These are phyloP conservation scores for Tetranychus urticae DNA, from an alignment of 1,140 invertebrate genomes.

Conservation along the genomic window DNA sequence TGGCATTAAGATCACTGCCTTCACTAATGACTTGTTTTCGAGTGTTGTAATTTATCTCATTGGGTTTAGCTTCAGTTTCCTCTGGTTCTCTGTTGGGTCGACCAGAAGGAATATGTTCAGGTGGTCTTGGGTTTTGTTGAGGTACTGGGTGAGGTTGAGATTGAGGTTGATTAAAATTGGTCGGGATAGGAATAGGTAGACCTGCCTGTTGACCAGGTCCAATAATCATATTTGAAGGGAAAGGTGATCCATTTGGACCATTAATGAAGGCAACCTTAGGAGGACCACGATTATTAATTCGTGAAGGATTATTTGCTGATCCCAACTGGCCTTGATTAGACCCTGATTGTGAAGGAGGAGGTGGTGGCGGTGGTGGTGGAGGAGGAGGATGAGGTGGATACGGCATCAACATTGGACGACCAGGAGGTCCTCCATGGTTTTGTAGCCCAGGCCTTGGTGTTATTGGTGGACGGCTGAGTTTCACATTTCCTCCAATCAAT, in stretches of 20 bases:
- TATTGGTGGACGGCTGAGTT: constrained; percentile 24
- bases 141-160: not conserved
- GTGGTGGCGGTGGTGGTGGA: not conserved
- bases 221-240: not conserved
- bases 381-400: not conserved
- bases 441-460: not conserved
- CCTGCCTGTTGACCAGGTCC: not conserved
- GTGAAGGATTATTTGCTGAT: constrained; percentile 16
- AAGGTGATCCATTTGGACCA: not conserved
- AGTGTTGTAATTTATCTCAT: not conserved
- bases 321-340: no score
- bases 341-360: not conserved
- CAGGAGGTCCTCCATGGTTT: constrained; percentile 18
- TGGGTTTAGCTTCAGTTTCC: not conserved
- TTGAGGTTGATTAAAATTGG: not conserved
- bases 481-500: constrained; percentile 60
- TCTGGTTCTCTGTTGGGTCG: not conserved
- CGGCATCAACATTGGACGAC: constrained; percentile 16
- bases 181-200: not conserved
- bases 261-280: constrained; percentile 9
- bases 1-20: no score
- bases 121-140: not conserved
- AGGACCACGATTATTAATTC: constrained; percentile 69
- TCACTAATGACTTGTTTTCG: not conserved
- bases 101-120: not conserved